Conservation (phyloP, 1,140 invertebrate genomes). For the Sesamia nonagrioides region DNA sequence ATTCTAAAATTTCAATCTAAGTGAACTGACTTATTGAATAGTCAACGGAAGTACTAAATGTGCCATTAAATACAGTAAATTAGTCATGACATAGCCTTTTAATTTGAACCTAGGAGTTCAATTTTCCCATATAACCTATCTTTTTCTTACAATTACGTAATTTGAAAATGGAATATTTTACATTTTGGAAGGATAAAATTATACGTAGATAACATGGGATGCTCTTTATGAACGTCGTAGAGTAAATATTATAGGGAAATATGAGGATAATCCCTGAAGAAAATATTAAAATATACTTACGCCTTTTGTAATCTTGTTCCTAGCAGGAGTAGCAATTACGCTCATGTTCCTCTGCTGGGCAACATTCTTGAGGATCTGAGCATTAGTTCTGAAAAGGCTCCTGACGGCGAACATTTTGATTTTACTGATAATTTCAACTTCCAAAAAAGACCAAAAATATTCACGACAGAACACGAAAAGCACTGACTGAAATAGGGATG, state of each 20-base stretch:
- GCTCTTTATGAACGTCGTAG: neutral
- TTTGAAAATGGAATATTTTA: constrained; percentile 28
- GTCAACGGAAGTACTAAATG: no score
- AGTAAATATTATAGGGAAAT: constrained; percentile 7
- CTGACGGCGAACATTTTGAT: constrained; percentile 75
- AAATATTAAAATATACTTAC: constrained; percentile 67
- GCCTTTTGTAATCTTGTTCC: constrained; percentile 72
- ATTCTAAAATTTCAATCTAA: no score
- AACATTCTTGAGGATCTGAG: constrained; percentile 71
- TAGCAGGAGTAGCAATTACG: constrained; percentile 67
- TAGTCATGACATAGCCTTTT: neutral
- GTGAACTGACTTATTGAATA: no score
- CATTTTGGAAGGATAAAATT: neutral
- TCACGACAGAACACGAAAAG: constrained; percentile 15
- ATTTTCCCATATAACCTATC: constrained; percentile 43
- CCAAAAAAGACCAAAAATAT: constrained; percentile 15
- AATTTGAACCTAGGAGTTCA: neutral
- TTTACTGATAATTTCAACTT: constrained; percentile 38
- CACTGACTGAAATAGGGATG: no score
- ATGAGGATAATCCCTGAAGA: constrained; percentile 7
- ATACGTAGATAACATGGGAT: neutral
- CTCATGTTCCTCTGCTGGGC: constrained; percentile 76
- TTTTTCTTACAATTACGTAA: constrained; percentile 52
- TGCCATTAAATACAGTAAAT: neutral
- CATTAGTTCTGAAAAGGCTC: constrained; percentile 68